These are phyloP conservation scores for Trichopria drosophilae DNA, from an alignment of 2,888 invertebrate genomes.

Conservation along the genomic window DNA sequence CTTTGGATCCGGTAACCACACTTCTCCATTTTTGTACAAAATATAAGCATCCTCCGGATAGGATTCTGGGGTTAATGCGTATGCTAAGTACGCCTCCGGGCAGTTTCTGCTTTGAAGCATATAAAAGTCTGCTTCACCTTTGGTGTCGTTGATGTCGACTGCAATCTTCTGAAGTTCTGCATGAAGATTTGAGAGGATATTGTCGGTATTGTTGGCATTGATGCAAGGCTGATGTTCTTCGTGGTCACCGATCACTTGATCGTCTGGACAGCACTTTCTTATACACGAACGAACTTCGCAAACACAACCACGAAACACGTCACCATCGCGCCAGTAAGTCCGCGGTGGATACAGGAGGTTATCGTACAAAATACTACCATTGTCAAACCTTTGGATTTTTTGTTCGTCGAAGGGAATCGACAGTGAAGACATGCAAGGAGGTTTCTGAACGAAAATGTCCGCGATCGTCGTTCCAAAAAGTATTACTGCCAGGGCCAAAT, in stretches of 20 bases:
- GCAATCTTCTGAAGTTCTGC: not conserved
- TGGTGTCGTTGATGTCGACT: conserved; percentile 21
- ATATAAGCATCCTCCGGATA: conserved; percentile 39
- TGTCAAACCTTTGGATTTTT: conserved; percentile 24
- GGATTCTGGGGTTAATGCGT: conserved; percentile 38
- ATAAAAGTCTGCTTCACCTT: no score
- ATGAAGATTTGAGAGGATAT: not conserved
- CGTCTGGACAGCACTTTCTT: conserved; percentile 50
- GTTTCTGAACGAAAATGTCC: no score
- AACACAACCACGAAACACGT: conserved; percentile 41
- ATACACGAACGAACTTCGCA: conserved; percentile 44
- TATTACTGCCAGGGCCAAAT: no score
- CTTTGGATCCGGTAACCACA: conserved; percentile 27
- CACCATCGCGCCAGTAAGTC: conserved; percentile 32
- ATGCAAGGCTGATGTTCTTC: not conserved
- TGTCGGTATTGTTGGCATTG: not conserved
- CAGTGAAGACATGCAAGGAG: conserved; percentile 30
- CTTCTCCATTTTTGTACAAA: conserved; percentile 44
- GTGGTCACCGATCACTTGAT: conserved; percentile 6
- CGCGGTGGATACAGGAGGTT: conserved; percentile 35
- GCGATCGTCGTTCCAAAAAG: no score
- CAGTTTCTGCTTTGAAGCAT: conserved; percentile 36
- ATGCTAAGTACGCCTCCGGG: conserved; percentile 29
- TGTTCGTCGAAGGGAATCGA: conserved; percentile 24
- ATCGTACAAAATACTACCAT: conserved; percentile 39